Evolutionary conservation across 2,797 vertebrate species (phyloP), one percentile per base, ranked within the genome.

Genomic region (Chanos chanos): DNA sequence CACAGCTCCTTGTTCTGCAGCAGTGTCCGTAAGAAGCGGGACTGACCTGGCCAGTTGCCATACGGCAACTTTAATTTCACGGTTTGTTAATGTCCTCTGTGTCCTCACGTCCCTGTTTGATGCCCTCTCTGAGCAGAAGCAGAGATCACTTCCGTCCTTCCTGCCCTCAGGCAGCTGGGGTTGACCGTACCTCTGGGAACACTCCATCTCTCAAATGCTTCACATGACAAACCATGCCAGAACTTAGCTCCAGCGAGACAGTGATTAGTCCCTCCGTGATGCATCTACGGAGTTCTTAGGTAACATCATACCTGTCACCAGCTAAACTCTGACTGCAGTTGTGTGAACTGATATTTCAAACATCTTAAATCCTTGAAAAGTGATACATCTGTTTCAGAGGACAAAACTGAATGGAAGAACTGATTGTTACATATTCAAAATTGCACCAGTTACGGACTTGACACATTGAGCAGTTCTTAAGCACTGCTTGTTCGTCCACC

Each of bases 11-110:
- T 6, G 45, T 61, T 67, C 66, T 34, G 5, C 13, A 66, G 71
- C 70, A 41, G 72, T n/a, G 71, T 74, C 77, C 74, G 68, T 3
- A 70, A 81, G 78, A 76, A 73, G 53, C 58, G 78, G 71, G 77
- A 76, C 70, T 64, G 67, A 68, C 73, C 75, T 81, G 79, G 74
- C 75, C n/a, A n/a, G n/a, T n/a, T 72, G 72, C 77, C 79, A 81
- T 75, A 73, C 72, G 67, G 75, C 81, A 77, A 79, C 79, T 88
- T 86, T 89, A 86, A 90, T 90, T 90, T 89, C 87, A 89, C 81
- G 87, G 83, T 88, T 89, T 89, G 86, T 89, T 90, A 88, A 89
- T 88, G 83, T 81, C 78, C 79, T 77, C 73, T 58, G 71, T 78
- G 81, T 80, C 40, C 36, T 55, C 15, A 12, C 56, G 54, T 64